Conservation (phyloP, 2,797 vertebrate genomes). For the Sebastes elongatus region DNA sequence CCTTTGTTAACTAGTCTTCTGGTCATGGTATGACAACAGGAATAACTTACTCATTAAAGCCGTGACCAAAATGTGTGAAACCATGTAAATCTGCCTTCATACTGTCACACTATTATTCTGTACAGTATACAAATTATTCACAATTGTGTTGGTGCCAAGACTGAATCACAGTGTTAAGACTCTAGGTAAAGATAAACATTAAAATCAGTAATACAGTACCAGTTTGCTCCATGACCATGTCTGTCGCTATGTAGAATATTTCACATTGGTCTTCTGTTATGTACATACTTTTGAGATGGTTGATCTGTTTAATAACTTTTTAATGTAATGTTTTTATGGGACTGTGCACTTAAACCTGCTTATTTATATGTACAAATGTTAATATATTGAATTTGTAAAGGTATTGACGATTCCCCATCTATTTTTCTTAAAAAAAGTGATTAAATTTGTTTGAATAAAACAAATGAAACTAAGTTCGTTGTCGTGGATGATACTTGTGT, state of each 20-base stretch:
- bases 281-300: conserved; percentile 48
- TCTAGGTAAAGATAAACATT: conserved; percentile 8
- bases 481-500: background rate
- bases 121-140: conserved; percentile 24
- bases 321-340: conserved; percentile 50
- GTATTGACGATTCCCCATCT: conserved; percentile 56
- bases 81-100: conserved; percentile 36
- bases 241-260: conserved; percentile 35
- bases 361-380: conserved; percentile 82
- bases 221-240: conserved; percentile 1
- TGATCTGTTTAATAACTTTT: conserved; percentile 50
- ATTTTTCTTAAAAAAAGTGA: conserved; percentile 76
- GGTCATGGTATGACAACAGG: background rate
- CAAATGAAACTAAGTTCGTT: conserved; percentile 38
- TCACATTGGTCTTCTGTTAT: conserved; percentile 21
- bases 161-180: conserved; percentile 29
- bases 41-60: background rate
- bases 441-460: conserved; percentile 72
- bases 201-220: background rate
- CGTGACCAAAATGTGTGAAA: conserved; percentile 18
- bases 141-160: conserved; percentile 51
- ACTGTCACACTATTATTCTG: conserved; percentile 27
- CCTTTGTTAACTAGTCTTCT: conserved; percentile 5
- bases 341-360: conserved; percentile 52
- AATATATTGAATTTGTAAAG: conserved; percentile 73